These are phyloP conservation scores for Panorpa germanica DNA, from an alignment of 2,888 invertebrate genomes.

Conservation along the genomic window DNA sequence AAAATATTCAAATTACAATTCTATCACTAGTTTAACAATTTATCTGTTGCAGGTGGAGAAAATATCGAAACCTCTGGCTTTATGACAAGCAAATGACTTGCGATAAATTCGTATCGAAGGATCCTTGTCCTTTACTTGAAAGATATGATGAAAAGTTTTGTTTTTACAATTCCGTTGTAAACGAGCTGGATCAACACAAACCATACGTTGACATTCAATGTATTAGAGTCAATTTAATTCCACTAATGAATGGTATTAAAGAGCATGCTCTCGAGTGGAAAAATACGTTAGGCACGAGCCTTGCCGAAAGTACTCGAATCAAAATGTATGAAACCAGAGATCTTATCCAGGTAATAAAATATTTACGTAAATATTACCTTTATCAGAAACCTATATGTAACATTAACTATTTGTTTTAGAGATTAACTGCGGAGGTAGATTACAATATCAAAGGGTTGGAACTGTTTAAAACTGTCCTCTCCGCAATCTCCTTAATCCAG, in stretches of 20 bases:
- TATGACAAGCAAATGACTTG: slow-evolving; percentile 54
- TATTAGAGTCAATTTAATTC: slow-evolving; percentile 52
- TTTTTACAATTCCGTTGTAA: slow-evolving; percentile 59
- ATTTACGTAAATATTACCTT: slow-evolving; percentile 1
- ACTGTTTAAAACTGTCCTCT: slow-evolving; percentile 70
- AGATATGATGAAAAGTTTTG: slow-evolving; percentile 67
- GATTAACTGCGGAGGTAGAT: too few species aligned
- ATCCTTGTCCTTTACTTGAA: slow-evolving; percentile 34
- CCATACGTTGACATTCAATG: slow-evolving; percentile 44
- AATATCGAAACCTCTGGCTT: slow-evolving; percentile 57
- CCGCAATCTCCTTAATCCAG: slow-evolving; percentile 57
- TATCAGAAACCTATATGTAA: neutral
- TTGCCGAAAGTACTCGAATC: slow-evolving; percentile 43
- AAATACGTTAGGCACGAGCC: slow-evolving; percentile 43
- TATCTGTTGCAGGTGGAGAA: slow-evolving; percentile 38
- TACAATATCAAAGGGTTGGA: slow-evolving; percentile 59
- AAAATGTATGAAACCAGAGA: slow-evolving; percentile 48
- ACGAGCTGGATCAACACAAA: slow-evolving; percentile 37
- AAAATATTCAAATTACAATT: too few species aligned
- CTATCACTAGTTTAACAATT: too few species aligned
- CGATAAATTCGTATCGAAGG: slow-evolving; percentile 55
- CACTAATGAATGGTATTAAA: slow-evolving; percentile 47
- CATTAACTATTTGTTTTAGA: neutral
- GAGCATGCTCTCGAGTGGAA: slow-evolving; percentile 69
- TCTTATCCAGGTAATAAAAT: slow-evolving; percentile 41